Evolutionary conservation across 2,113 vertebrate species (phyloP), one percentile per base, ranked within the genome.

Genomic region (Paratilapia polleni): DNA sequence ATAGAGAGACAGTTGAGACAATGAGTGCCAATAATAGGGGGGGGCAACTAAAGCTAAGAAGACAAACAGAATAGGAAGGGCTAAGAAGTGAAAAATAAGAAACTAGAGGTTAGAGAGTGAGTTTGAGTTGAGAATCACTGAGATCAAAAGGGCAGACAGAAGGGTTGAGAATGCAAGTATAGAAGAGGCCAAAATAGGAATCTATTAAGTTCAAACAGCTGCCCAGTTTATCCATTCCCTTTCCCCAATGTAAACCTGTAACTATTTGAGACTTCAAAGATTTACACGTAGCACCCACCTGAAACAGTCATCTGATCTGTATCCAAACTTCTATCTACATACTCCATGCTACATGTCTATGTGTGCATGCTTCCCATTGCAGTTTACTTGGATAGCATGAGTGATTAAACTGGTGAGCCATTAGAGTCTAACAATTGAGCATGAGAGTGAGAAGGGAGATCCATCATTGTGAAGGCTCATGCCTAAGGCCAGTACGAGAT

Each of bases 391-490:
- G 38, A 86, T 84, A 86, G 79, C 87, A 82, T 92, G 91, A 95
- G 91, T 92, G 90, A 95, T 95, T 93, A 92, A 91, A 80, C 87
- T 63, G 77, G 84, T 31, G 89, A 81, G 83, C 86, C 89, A 93
- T 85, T 84, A 63, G 87, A 88, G 84, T 91, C 56, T 26, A 89
- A 94, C 92, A 93, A 93, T 89, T 91, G 93, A 94, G 92, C 84
- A 76, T 49, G 79, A 90, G 90, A 89, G 86, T 3, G 19, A 82
- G 85, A 80, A 68, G 74, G 83, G 78, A 88, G 82, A 96, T 96
- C 83, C 87, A 95, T 95, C 94, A 95, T 89, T 3, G 54, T 91
- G 94, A 95, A 94, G 90, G 93, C 92, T 94, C 76, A 83, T 84
- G 91, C 91, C 90, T 80, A 34, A 83, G 70, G 76, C 38, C 64